Conservation (phyloP, 2,113 vertebrate species). For the Enhydra lutris region DNA sequence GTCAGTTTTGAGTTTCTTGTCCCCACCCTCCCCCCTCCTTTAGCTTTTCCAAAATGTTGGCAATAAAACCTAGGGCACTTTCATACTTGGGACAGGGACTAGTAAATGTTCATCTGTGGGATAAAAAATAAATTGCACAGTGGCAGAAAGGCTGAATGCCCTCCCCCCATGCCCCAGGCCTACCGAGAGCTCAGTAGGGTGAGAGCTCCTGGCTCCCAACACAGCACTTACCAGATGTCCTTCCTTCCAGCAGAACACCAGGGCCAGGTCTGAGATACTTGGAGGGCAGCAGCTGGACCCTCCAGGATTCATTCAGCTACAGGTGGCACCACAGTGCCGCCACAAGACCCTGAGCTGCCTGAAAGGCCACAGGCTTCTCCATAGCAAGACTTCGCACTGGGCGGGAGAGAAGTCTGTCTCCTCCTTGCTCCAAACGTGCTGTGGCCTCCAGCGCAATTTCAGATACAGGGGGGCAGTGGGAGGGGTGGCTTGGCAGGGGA, state of each 20-base stretch:
- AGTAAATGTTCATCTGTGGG: not conserved
- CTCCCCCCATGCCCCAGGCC: not conserved
- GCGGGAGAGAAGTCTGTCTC: not conserved
- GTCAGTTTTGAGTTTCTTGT: not conserved
- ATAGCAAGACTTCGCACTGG: not conserved
- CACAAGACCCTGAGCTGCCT: not conserved
- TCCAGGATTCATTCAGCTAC: not conserved
- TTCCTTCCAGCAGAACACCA: not conserved
- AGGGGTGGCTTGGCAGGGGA: too few relatives aligned
- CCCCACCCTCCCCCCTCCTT: not conserved
- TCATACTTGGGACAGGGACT: not conserved
- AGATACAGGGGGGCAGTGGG: not conserved
- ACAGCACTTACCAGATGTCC: not conserved
- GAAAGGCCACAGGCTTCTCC: not conserved
- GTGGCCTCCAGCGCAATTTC: not conserved
- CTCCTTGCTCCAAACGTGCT: not conserved
- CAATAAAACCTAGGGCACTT: not conserved
- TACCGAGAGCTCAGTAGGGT: not conserved
- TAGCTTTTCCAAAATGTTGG: not conserved
- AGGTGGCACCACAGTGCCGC: not conserved
- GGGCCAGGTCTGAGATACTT: not conserved
- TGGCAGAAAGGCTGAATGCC: not conserved
- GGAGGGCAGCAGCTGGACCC: not conserved
- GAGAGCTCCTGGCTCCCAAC: not conserved
- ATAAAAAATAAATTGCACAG: not conserved